Conservation (phyloP, 1,140 invertebrate species). For the Drosophila carrolli region DNA sequence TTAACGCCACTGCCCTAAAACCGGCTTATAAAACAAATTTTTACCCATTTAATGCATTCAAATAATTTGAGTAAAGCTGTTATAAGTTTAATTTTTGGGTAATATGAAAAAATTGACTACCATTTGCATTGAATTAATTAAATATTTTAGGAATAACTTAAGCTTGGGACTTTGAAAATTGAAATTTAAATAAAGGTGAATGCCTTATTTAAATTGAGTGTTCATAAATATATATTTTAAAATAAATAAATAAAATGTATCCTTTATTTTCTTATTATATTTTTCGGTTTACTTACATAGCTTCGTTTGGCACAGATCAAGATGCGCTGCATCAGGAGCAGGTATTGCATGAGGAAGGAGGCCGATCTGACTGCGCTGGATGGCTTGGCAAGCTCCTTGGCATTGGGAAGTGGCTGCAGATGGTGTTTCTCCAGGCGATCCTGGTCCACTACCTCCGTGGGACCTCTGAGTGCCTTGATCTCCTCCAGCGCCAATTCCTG, state of each 20-base stretch:
- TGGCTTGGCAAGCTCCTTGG: conserved; percentile 42
- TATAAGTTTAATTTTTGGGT: neutral
- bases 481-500: conserved; percentile 74
- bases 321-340: conserved; percentile 88
- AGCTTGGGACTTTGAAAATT: neutral
- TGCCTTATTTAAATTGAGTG: too few relatives aligned
- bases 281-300: conserved; percentile 86
- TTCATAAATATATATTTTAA: too few relatives aligned
- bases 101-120: neutral
- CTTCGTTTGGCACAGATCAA: conserved; percentile 87
- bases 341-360: conserved; percentile 85
- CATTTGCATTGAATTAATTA: too few relatives aligned
- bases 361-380: conserved; percentile 56
- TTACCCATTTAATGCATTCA: conserved; percentile 15
- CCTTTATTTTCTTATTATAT: neutral
- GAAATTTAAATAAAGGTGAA: neutral
- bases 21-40: conserved; percentile 33
- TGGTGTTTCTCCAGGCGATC: conserved; percentile 16
- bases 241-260: neutral
- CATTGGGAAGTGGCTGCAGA: conserved; percentile 35
- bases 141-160: neutral
- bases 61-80: conserved; percentile 3
- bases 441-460: conserved; percentile 2
- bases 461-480: conserved; percentile 61
- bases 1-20: conserved; percentile 39